phyloP scores from a whole-genome alignment of 2,888 invertebrate species.

The Lepidocyrtinus sp. region DNA sequence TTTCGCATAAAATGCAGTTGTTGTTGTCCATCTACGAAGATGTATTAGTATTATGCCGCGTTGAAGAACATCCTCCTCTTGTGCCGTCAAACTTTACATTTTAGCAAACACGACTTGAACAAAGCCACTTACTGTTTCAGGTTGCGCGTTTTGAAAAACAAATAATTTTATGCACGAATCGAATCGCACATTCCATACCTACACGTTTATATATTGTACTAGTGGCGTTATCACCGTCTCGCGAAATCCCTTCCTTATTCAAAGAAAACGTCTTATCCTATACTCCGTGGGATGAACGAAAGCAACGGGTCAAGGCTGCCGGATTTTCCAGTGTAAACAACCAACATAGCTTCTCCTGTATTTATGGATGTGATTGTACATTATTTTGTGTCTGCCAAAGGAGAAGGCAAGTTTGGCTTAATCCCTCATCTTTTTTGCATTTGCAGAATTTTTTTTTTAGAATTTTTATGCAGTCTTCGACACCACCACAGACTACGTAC shows the following conservation, averaged over 20 bases:
- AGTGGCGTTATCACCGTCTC: background rate
- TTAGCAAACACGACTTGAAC: background rate
- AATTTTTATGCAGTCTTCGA: slow-evolving; percentile 21
- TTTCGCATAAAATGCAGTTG: background rate
- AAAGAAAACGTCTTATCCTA: background rate
- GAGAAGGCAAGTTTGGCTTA: no score
- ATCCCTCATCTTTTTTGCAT: no score
- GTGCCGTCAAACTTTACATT: background rate
- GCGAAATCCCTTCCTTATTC: no score
- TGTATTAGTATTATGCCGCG: no score
- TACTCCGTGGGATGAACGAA: no score
- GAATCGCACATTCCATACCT: background rate
- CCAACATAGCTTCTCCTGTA: no score
- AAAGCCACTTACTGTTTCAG: background rate
- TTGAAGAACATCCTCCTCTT: background rate
- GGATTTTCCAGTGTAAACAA: slow-evolving; percentile 58
- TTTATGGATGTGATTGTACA: slow-evolving; percentile 35
- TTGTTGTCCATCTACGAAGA: no score
- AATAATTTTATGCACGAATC: slow-evolving; percentile 1
- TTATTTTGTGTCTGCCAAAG: no score
- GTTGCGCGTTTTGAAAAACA: background rate
- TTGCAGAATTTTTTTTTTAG: no score
- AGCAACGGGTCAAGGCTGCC: no score
- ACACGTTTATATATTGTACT: background rate
- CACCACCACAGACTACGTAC: slow-evolving; percentile 19